phyloP scores from a whole-genome alignment of 2,888 invertebrate species.

The Cantharis lateralis region DNA sequence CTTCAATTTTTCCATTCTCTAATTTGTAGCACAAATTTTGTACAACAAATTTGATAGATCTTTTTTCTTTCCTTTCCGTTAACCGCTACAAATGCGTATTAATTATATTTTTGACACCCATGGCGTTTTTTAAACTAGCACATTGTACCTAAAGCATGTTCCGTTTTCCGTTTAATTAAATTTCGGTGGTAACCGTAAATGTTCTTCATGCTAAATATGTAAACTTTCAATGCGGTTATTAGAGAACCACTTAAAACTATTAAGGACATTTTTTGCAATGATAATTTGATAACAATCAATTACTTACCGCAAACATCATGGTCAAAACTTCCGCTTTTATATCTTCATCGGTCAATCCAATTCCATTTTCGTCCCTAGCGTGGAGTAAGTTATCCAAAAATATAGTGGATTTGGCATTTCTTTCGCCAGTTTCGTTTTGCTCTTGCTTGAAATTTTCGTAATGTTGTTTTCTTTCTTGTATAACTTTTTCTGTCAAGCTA shows the following conservation, averaged over 20 bases:
- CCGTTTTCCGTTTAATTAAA: neutral
- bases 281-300: neutral
- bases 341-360: slow-evolving; percentile 34
- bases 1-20: neutral
- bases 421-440: slow-evolving; percentile 9
- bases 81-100: neutral
- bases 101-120: neutral
- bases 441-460: slow-evolving; percentile 19
- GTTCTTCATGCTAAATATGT: neutral
- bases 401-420: slow-evolving; percentile 11
- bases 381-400: slow-evolving; percentile 36
- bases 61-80: neutral
- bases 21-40: neutral
- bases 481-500: slow-evolving; percentile 36
- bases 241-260: neutral
- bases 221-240: neutral
- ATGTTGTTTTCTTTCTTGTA: slow-evolving; percentile 32
- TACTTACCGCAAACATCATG: slow-evolving; percentile 41
- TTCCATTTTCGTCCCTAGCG: slow-evolving; percentile 33
- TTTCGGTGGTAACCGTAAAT: neutral
- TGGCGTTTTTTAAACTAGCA: neutral
- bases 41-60: neutral
- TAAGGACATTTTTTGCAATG: neutral
- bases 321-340: slow-evolving; percentile 42
- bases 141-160: neutral